Evolutionary conservation across 2,797 vertebrate genomes (phyloP), one percentile per base, ranked within the genome.

Genomic region (Momotus momota): DNA sequence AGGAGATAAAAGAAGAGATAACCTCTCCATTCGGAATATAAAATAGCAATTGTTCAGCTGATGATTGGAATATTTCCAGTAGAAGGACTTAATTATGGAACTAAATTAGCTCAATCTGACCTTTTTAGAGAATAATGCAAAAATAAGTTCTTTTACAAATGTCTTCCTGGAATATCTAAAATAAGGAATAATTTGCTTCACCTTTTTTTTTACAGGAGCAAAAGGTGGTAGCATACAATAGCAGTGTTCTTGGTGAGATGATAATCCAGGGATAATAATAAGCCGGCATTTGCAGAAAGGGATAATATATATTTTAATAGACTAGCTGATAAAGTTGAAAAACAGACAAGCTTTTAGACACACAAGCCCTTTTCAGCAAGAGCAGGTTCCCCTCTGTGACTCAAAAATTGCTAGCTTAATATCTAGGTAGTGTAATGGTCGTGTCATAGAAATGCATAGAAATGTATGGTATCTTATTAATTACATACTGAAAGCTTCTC

Each of bases 1-100:
- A 95, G 23, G 62, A 96, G 91, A 96, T 97, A 81, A 93, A 91
- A 86, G 82, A 91, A 81, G 74, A 94, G 95, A 96, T 95, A 97
- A 94, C 95, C 93, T 92, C 70, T 86, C 81, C 48, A 62, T 93
- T 94, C 94, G 94, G 91, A 92, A 90, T 93, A 94, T 88, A 93
- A 91, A 94, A 94, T 46, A 91, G 94, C 94, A 90, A 92, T 97
- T 97, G 88, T 96, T 96, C 94, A 73, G 85, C 81, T 86, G 90
- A 84, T 73, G 88, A 93, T 93, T 94, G 92, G 92, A 95, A 78
- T 93, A 83, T 91, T 96, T 96, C 89, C 88, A 93, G 91, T 25
- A 67, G 94, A 92, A 93, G 88, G 72, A 92, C 90, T 95, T 96
- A 94, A 95, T 96, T 96, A 80, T 90, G 87, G 94, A 75, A 86